These are phyloP conservation scores for Clarias pachynema DNA, from an alignment of 2,797 vertebrate genomes.

Conservation along the genomic window DNA sequence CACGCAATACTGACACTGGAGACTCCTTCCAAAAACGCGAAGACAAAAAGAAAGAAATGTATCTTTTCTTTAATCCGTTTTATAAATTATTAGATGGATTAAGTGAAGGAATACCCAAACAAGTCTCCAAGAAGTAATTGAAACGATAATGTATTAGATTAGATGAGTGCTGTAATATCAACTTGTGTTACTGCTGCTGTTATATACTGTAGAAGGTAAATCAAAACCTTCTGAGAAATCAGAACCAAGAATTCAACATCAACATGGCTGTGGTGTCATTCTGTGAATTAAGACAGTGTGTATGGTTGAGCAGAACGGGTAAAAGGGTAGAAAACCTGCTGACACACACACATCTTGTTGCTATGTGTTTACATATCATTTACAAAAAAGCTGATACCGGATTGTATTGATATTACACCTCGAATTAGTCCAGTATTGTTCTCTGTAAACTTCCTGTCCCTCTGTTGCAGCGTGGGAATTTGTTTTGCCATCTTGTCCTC, in stretches of 20 bases:
- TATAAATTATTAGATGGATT: neutral
- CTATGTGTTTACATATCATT: neutral
- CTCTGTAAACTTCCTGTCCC: neutral
- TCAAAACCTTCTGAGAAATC: neutral
- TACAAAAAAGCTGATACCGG: neutral
- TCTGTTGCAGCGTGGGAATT: conserved; percentile 9
- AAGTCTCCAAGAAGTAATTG: neutral
- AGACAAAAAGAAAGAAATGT: too few relatives aligned
- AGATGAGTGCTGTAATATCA: neutral
- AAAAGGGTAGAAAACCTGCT: neutral
- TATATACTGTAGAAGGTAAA: neutral
- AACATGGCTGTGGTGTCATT: neutral
- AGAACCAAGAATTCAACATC: neutral
- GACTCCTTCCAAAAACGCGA: neutral
- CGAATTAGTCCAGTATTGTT: neutral
- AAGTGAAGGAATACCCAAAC: neutral
- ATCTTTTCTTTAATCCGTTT: neutral
- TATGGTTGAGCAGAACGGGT: neutral
- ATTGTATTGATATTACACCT: neutral
- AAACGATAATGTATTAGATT: neutral
- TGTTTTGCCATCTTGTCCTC: conserved; percentile 17
- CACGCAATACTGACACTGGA: neutral
- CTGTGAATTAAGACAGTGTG: neutral
- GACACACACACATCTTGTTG: neutral
- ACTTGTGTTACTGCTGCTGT: neutral